Conservation (phyloP, 2,888 invertebrate genomes). For the Acrobasis consociella region DNA sequence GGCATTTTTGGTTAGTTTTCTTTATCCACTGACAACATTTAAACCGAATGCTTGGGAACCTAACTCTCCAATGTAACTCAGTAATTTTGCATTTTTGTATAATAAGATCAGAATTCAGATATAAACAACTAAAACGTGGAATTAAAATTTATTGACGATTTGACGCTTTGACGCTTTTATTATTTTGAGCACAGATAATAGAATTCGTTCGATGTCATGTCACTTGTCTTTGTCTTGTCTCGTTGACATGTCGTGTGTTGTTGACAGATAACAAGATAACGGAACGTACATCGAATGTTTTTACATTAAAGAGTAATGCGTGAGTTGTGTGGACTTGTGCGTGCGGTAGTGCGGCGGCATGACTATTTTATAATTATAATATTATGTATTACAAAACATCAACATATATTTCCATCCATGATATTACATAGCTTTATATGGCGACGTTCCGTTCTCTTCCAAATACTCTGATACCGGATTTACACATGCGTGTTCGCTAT, state of each 20-base stretch:
- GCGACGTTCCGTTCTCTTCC: too few species aligned
- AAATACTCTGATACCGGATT: too few species aligned
- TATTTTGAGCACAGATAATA: conserved; percentile 30
- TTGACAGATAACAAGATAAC: background rate
- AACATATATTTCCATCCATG: too few species aligned
- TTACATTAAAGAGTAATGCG: background rate
- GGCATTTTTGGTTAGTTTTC: conserved; percentile 73
- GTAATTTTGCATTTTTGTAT: conserved; percentile 65
- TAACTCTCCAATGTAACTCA: conserved; percentile 49
- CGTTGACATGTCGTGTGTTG: background rate
- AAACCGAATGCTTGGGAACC: conserved; percentile 39
- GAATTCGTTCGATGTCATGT: too few species aligned
- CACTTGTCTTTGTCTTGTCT: too few species aligned
- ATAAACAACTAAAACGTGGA: conserved; percentile 61
- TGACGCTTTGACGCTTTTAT: conserved; percentile 53
- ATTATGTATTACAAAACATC: too few species aligned
- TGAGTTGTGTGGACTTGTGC: too few species aligned
- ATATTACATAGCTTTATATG: too few species aligned
- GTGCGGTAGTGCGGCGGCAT: too few species aligned
- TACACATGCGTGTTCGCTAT: too few species aligned
- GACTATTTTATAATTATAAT: too few species aligned
- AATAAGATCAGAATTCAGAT: conserved; percentile 46
- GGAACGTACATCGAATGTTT: background rate
- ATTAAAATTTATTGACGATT: conserved; percentile 63
- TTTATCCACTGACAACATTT: conserved; percentile 48